Evolutionary conservation across 2,888 invertebrate genomes (phyloP).

Genomic region (Electrophaes corylata): DNA sequence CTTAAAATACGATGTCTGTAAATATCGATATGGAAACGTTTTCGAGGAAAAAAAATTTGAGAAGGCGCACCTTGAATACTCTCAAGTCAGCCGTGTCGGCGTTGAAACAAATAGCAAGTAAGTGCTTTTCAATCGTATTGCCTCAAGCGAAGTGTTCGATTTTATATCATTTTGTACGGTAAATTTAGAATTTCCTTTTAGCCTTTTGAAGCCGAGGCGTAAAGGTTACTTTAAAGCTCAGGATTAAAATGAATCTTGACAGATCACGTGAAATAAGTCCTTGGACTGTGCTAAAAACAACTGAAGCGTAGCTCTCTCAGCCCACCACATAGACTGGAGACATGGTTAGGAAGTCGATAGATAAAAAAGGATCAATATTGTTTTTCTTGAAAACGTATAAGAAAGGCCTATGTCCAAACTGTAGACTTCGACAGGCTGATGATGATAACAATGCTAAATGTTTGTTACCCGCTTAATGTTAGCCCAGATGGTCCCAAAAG

Average conservation of each 20-base stretch:
- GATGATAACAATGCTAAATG: constrained; percentile 1
- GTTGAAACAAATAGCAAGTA: constrained; percentile 78
- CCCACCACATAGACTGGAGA: too few species aligned
- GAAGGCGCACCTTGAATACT: constrained; percentile 75
- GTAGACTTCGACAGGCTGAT: too few species aligned
- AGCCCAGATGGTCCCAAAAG: constrained; percentile 14
- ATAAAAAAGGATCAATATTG: too few species aligned
- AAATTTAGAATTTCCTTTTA: constrained; percentile 12
- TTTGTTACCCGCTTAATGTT: constrained; percentile 14
- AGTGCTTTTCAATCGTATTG: constrained; percentile 57
- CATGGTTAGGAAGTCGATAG: too few species aligned
- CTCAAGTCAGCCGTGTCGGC: constrained; percentile 76
- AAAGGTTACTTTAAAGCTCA: constrained; percentile 4
- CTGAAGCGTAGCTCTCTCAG: too few species aligned
- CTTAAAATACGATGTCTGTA: constrained; percentile 64
- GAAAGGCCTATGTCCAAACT: too few species aligned
- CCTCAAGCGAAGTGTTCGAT: constrained; percentile 25
- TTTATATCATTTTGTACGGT: constrained; percentile 31
- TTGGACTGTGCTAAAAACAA: constrained; percentile 7
- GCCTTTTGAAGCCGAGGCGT: not conserved
- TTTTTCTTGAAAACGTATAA: too few species aligned
- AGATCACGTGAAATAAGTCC: constrained; percentile 7
- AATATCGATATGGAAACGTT: constrained; percentile 77
- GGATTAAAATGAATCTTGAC: constrained; percentile 13
- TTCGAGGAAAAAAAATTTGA: constrained; percentile 73